Conservation (phyloP, 2,113 vertebrate genomes). For the Eulemur macaco region DNA sequence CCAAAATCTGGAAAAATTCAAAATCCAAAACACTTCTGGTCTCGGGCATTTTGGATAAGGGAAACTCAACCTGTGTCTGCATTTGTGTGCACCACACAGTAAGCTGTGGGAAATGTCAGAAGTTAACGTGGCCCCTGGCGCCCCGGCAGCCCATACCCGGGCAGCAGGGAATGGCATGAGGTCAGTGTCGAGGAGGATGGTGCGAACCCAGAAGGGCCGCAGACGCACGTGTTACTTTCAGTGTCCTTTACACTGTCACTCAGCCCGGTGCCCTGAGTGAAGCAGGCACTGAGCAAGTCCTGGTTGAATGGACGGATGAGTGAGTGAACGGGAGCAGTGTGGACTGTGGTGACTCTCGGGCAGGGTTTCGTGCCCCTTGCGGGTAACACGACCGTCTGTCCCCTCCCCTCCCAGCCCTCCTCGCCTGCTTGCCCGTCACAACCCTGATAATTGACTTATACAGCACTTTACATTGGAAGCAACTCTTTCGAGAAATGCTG, state of each 20-base stretch:
- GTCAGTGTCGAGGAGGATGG: too few species aligned
- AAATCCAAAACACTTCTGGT: neutral
- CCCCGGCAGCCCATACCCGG: neutral
- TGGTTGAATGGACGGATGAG: neutral
- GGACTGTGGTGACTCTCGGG: neutral
- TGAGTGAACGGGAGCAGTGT: neutral
- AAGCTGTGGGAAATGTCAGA: neutral
- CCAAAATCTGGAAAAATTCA: neutral
- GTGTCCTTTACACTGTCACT: neutral
- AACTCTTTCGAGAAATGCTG: neutral
- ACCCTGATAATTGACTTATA: neutral
- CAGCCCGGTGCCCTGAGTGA: neutral
- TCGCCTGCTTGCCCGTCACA: neutral
- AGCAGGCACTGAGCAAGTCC: neutral
- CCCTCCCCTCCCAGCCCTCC: neutral
- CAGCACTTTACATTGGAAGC: neutral
- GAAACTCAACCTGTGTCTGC: neutral
- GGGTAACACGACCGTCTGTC: neutral
- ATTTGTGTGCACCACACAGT: neutral
- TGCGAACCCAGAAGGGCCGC: accelerated
- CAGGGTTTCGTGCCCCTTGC: neutral
- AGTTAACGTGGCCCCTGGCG: neutral
- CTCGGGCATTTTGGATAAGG: neutral
- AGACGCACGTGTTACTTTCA: neutral
- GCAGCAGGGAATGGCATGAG: neutral